Conservation (phyloP, 2,113 vertebrate genomes). For the Cromileptes altivelis region DNA sequence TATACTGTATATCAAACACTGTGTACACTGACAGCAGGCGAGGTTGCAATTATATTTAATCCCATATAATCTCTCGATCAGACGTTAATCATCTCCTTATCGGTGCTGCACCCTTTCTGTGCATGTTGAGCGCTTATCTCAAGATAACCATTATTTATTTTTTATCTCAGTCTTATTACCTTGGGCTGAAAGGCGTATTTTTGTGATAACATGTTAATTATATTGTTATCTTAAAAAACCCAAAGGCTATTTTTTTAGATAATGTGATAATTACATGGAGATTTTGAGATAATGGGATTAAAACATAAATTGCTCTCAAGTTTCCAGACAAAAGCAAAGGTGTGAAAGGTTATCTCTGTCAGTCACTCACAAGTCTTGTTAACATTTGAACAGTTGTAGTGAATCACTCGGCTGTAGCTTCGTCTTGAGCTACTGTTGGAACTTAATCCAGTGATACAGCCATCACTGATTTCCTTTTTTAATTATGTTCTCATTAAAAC, state of each 20-base stretch:
- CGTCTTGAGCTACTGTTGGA: neutral
- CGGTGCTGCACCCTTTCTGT: slow-evolving; percentile 3
- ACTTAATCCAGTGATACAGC: neutral
- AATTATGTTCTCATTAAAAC: neutral
- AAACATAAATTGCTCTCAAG: neutral
- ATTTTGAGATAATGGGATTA: neutral
- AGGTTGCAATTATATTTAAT: too few relatives aligned
- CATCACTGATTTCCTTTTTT: neutral
- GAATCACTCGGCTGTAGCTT: neutral
- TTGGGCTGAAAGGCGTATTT: neutral
- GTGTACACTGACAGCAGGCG: neutral
- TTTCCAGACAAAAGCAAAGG: too few relatives aligned
- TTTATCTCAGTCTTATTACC: neutral
- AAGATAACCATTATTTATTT: neutral
- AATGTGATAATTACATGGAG: neutral
- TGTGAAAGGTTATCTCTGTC: neutral
- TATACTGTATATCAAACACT: neutral
- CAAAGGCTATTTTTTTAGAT: neutral
- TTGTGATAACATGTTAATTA: slow-evolving; percentile 2
- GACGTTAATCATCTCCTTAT: neutral
- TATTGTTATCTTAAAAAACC: slow-evolving; percentile 1
- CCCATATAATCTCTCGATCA: slow-evolving; percentile 1
- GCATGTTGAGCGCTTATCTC: neutral
- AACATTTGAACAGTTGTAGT: neutral
- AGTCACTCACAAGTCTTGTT: neutral